Percentiles rank a stretch among this genome's conserved stretches.
phyloP scores from a whole-genome alignment of 2,888 invertebrate species.

The Chirona hameri region DNA sequence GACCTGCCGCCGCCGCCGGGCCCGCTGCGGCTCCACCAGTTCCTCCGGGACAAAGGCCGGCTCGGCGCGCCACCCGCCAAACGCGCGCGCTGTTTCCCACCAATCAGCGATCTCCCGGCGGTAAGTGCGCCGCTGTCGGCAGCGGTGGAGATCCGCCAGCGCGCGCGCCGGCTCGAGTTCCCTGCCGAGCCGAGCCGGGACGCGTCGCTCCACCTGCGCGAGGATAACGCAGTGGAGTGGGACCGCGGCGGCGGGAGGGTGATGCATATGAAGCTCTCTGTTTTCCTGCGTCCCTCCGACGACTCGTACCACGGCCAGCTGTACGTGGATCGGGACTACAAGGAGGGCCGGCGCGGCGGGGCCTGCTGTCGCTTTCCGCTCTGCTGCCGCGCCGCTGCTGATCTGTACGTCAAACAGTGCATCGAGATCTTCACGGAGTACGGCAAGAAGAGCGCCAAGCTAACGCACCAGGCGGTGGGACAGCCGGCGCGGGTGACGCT shows the following conservation, averaged over 20 bases:
- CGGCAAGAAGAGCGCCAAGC: slow-evolving; percentile 50
- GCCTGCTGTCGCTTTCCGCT: slow-evolving; percentile 45
- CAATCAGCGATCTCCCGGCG: neutral
- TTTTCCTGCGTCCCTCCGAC: slow-evolving; percentile 47
- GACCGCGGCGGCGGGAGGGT: slow-evolving; percentile 22
- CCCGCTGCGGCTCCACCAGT: neutral
- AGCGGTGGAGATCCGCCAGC: neutral
- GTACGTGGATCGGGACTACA: slow-evolving; percentile 48
- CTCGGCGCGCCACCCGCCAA: neutral
- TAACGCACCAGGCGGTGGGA: slow-evolving; percentile 47
- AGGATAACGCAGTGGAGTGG: slow-evolving; percentile 26
- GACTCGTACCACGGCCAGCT: slow-evolving; percentile 49
- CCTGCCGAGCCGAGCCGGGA: slow-evolving; percentile 24
- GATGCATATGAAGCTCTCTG: slow-evolving; percentile 43
- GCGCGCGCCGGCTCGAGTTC: neutral
- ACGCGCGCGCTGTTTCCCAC: slow-evolving; percentile 6
- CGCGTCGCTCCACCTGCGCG: slow-evolving; percentile 23
- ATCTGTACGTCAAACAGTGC: slow-evolving; percentile 50
- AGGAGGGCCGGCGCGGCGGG: slow-evolving; percentile 43
- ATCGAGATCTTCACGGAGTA: slow-evolving; percentile 51
- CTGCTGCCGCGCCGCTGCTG: slow-evolving; percentile 32
- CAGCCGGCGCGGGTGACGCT: slow-evolving; percentile 46
- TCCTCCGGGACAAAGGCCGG: neutral
- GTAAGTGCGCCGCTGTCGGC: neutral
- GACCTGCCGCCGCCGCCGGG: neutral